Percentiles rank a stretch among this genome's conserved stretches.
phyloP scores from a whole-genome alignment of 1,140 invertebrate species.

The Oscheius sp. region DNA sequence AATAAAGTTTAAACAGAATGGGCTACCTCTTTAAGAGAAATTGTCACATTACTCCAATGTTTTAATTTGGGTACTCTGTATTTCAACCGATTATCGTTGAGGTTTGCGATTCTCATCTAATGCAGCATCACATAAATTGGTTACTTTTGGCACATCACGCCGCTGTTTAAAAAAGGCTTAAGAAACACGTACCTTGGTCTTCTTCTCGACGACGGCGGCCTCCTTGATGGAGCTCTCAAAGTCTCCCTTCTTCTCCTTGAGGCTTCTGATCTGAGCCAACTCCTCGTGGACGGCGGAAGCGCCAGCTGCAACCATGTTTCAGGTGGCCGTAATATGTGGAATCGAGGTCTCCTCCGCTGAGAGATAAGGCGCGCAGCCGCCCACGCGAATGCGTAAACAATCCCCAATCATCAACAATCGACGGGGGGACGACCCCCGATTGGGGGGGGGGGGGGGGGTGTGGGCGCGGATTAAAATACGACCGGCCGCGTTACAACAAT shows the following conservation, averaged over 20 bases:
- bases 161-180: too few relatives aligned
- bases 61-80: too few relatives aligned
- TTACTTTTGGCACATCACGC: too few relatives aligned
- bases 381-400: conserved; percentile 11
- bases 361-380: conserved; percentile 26
- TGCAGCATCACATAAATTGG: too few relatives aligned
- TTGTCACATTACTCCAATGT: too few relatives aligned
- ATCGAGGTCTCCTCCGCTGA: conserved; percentile 5
- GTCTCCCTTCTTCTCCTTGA: conserved; percentile 55
- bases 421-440: conserved; percentile 18
- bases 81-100: too few relatives aligned
- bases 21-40: too few relatives aligned
- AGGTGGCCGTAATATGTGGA: not conserved
- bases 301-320: conserved; percentile 31
- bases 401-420: conserved; percentile 11
- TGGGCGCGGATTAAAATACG: too few relatives aligned
- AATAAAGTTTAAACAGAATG: too few relatives aligned
- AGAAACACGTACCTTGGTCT: conserved; percentile 26
- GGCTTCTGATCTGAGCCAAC: conserved; percentile 44
- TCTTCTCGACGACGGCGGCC: conserved; percentile 41
- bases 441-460: conserved; percentile 8
- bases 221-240: conserved; percentile 54
- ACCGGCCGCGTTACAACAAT: too few relatives aligned
- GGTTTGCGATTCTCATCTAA: too few relatives aligned
- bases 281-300: conserved; percentile 51